Base-by-base conservation (phyloP, 2,888 invertebrate genomes). In the Cotesia congregata region DNA sequence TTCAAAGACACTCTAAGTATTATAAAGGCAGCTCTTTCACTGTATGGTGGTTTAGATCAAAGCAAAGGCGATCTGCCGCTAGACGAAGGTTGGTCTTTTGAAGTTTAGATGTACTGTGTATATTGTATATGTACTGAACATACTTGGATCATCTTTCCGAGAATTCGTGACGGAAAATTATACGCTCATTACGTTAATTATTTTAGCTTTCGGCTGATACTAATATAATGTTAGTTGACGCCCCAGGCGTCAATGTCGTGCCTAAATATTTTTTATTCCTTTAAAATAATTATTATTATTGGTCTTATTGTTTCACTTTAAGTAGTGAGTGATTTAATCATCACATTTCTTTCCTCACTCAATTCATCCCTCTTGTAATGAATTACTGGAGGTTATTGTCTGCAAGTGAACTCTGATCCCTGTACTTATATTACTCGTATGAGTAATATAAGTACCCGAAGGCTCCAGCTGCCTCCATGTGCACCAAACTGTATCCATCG, bases 131-230 rank as follows among this genome's bases (percentile, higher is more conserved):
- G 30, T 30, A 30, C 30, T 30, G 30, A 30, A 50, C 12, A n/a
- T 6, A 9, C 38, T 15, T 67, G 12, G 50, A 30, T 64, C 50
- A n/a, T 60, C 50, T 60, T 67, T 62, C 2, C 38, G 50, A 72
- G 72, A 50, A 50, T 50, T 72, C 72, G 72, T 72, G 67, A 72
- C 41, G 61, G 39, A 30, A 76, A 67, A 67, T 72, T 61, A 72
- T 20, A 67, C 72, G 67, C 72, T 71, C 71, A 75, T 75, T 75
- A 75, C 59, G 70, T 75, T 75, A 72, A 72, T 76, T 67, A 72
- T 68, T 72, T 67, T 67, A 30, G 76, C 72, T 76, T 67, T 62
- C 40, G 62, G 72, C 61, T 39, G 12, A 61, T 60, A 72, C 65
- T 38, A 41, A 72, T 40, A 50, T 50, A 12, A 50, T 50, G 12